These are phyloP conservation scores for Mirza zaza DNA, from an alignment of 2,113 vertebrate species.

Conservation along the genomic window DNA sequence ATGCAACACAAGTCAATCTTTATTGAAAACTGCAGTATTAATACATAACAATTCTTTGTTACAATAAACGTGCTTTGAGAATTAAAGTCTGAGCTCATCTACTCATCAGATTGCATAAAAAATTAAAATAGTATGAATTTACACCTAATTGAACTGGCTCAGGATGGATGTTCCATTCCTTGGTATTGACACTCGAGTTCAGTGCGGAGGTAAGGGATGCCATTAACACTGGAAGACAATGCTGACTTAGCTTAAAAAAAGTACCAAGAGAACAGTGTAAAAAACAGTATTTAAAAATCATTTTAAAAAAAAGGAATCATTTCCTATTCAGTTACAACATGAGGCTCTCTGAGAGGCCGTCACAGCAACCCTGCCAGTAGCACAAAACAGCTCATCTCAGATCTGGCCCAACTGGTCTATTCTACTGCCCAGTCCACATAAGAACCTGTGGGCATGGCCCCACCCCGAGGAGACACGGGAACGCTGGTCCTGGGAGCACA, in stretches of 20 bases:
- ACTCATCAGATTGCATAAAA: conserved; percentile 90
- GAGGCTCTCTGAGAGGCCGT: conserved; percentile 74
- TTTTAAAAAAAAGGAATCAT: conserved; percentile 79
- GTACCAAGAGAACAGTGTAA: conserved; percentile 85
- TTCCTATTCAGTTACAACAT: conserved; percentile 81
- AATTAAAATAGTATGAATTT: conserved; percentile 87
- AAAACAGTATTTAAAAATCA: conserved; percentile 80
- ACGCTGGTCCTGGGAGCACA: background rate
- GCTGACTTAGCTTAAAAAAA: conserved; percentile 86
- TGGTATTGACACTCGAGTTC: conserved; percentile 81
- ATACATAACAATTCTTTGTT: conserved; percentile 91
- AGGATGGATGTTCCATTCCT: conserved; percentile 85
- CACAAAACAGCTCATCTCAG: conserved; percentile 79
- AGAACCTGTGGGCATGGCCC: conserved; percentile 33
- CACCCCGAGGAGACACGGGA: background rate
- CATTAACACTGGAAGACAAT: conserved; percentile 89
- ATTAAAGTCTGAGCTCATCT: conserved; percentile 89
- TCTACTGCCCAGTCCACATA: conserved; percentile 77
- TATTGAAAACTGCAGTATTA: conserved; percentile 93
- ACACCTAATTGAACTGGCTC: conserved; percentile 87
- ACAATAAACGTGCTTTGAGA: conserved; percentile 92
- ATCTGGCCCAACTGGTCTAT: conserved; percentile 77
- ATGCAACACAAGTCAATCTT: conserved; percentile 92
- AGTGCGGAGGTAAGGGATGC: conserved; percentile 84
- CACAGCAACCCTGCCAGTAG: conserved; percentile 69